Conservation (phyloP, 2,888 invertebrate genomes). For the Frankliniella intonsa region DNA sequence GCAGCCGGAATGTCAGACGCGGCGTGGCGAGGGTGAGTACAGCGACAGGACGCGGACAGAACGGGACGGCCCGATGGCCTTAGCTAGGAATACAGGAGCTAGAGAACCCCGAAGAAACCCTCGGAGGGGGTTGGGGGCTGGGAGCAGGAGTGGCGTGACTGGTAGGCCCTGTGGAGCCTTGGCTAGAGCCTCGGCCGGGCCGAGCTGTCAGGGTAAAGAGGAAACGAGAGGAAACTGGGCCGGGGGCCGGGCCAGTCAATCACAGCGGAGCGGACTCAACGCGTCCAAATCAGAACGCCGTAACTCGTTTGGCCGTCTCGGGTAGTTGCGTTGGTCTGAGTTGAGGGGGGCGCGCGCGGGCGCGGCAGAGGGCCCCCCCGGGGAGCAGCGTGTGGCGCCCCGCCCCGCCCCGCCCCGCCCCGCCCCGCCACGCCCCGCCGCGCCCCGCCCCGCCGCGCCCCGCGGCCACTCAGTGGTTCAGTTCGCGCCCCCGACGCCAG, state of each 20-base stretch:
- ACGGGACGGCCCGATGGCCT: not conserved
- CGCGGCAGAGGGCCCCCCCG: not conserved
- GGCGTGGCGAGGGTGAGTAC: slow-evolving; percentile 15
- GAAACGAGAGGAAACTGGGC: slow-evolving; percentile 13
- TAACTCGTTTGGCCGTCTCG: no score
- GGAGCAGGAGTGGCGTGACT: not conserved
- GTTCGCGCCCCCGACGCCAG: no score
- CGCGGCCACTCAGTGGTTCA: no score
- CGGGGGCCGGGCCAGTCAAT: not conserved
- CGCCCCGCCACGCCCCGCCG: no score
- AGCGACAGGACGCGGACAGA: no score
- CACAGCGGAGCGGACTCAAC: not conserved
- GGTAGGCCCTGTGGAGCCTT: not conserved
- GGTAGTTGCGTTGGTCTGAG: not conserved
- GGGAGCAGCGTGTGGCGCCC: not conserved
- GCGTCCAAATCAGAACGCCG: no score
- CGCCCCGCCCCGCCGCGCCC: not conserved
- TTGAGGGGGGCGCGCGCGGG: not conserved
- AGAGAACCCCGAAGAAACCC: no score
- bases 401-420: not conserved
- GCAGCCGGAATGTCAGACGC: not conserved
- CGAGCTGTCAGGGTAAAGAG: slow-evolving; percentile 8
- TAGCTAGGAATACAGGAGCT: not conserved
- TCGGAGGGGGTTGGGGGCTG: not conserved
- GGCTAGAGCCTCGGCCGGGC: not conserved